Evolutionary conservation across 2,113 vertebrate species (phyloP), one percentile per base, ranked within the genome.

Genomic region (Tricholaema leucomelas): DNA sequence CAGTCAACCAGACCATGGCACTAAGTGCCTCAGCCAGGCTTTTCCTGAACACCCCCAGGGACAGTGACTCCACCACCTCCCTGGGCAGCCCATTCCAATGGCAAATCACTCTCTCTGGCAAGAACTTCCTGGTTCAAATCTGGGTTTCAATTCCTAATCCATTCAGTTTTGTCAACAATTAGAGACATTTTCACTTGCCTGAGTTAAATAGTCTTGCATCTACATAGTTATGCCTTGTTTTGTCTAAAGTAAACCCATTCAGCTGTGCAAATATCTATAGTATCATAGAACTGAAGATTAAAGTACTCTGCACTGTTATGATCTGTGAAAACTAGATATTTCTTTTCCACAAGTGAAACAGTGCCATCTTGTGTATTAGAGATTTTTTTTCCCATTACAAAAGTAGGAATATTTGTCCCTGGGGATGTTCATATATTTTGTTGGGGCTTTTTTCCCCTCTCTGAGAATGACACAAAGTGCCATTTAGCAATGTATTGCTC

Each of bases 351-450:
- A 89, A 85, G 65, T 54, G 90, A 95, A 91, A 95, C 78, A 96
- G 85, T 96, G 94, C 91, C 95, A 91, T 92, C 91, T 94, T 91
- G 81, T 95, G 94, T 91, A 91, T 88, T 81, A 76, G 3, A 15
- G 36, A 81, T 38, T 30, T 84, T 88, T 82, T 86, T 86, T 82
- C 84, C 1, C 4, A 14, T 66, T 85, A 36, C 28, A 50, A 90
- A 12, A 40, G 40, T 40, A 40, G 40, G 40, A 14, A 60, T 58
- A 46, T 31, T 79, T n/a, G 82, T 74, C 88, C 30, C 70, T 35
- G 25, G 31, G 14, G 44, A 35, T 12, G n/a, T 55, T 56, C 2
- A 69, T 5, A 17, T 15, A 27, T 40, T 21, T 40, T 40, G 14
- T 40, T 40, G 11, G 11, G 5, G 11, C 14, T 42, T 38, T 50